Evolutionary conservation across 2,888 invertebrate genomes (phyloP), one percentile per base, ranked within the genome.

Genomic region (Clivina fossor): DNA sequence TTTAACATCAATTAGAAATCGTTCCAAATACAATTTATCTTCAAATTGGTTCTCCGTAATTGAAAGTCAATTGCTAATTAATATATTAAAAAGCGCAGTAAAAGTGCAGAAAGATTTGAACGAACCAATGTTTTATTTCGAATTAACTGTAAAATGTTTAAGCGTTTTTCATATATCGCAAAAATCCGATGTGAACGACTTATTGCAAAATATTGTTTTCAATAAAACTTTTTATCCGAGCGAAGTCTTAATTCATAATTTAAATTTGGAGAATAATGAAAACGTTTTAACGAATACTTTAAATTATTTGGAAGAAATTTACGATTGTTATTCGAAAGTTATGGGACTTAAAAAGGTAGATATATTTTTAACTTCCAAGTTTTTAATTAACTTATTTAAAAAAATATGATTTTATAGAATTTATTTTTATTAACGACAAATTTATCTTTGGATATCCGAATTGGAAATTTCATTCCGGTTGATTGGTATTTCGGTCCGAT

Each of bases 401-500:
- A 19, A 4, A 58, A 35, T 48, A 18, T 43, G 53, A 20, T 26
- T 41, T 44, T 49, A n/a, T 11, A 49, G 47, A 32, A 41, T 38
- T 37, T 24, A 37, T 46, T 24, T n/a, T 24, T 5, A 37, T 56
- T 46, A 41, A 35, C 60, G 16, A 46, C 57, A 20, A 58, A 57
- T 30, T 60, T 64, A 37, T 62, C 62, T 37, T 47, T 71, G 3
- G 68, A 70, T 53, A 54, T 64, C 22, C 65, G 61, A 41, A 61
- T 66, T 43, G 80, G 83, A 43, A 82, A 85, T 8, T 80, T 88
- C 9, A 76, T 90, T 61, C 88, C 90, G 0, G 78, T 81, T 44
- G 90, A 91, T 67, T 91, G 91, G 91, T 83, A 88, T 8, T 91
- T 86, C 71, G 74, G 85, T 64, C 85, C 88, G 20, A 78, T 90